Base-by-base conservation (phyloP, 1,140 invertebrate species). In the Vollenhovia emeryi region DNA sequence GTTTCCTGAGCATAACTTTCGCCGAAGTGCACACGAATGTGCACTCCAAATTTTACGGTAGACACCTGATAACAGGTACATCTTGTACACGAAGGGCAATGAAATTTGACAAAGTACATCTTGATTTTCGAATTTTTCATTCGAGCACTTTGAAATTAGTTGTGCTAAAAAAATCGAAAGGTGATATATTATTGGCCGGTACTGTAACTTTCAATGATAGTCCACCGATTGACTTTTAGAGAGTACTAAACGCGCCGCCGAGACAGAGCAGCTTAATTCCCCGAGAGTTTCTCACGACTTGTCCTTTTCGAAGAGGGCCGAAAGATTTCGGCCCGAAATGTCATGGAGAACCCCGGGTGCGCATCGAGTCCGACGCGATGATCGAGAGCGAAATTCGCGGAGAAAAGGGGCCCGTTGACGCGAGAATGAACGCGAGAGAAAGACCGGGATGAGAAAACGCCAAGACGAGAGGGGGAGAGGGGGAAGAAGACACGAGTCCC, bases 391-490 rank as follows among this genome's bases (percentile, higher is more conserved):
- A 66, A 69, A 13, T 69, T 45, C 43, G 8, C 24, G 33, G 4
- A 79, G 64, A 43, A 69, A 86, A 71, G 45, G 24, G n/a, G 30
- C 64, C 21, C 43, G 43, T 7, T 59, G 75, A 36, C 27, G 66
- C 27, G 55, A 83, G 87, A 88, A 86, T 45, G 50, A 69, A 82
- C 52, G 66, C 27, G 59, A 60, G 66, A 62, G 52, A 50, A 60
- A 76, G 30, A 50, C 8, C 2, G 33, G 1, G 15, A 13, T 8
- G 59, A 30, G 21, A n/a, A 3, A 21, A 13, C 11, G 33, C 0
- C 18, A 9, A 40, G 13, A 60, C 5, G 21, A 52, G 7, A 48
- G 33, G 36, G 13, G 13, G 55, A 43, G 21, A 57, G 21, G 5
- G 55, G 15, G 40, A 43, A 43, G 57, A 24, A 15, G 62, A 48